Evolutionary conservation across 2,113 vertebrate species (phyloP).

Genomic region (Jacana jacana): DNA sequence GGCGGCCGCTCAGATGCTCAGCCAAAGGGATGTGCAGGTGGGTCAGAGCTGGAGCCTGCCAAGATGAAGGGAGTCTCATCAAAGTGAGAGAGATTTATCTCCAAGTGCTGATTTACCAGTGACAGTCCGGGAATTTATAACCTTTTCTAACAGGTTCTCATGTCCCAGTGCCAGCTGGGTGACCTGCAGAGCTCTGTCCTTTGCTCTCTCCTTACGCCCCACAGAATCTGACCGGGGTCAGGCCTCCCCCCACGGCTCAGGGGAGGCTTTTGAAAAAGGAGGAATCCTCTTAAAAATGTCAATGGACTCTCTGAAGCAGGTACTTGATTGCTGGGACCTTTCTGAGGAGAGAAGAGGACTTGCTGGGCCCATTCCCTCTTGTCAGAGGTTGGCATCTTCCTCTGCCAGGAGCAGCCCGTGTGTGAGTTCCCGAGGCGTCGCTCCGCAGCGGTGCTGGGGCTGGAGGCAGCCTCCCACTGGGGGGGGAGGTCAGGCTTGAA

Average conservation of each 20-base stretch:
- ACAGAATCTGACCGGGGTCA: not conserved
- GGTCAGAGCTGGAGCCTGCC: not conserved
- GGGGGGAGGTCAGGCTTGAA: not conserved
- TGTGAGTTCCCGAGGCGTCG: rapidly evolving
- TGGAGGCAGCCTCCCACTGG: too few relatives aligned
- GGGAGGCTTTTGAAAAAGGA: not conserved
- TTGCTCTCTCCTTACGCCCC: not conserved
- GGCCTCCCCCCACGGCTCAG: not conserved
- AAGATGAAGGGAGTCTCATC: not conserved
- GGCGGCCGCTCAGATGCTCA: not conserved
- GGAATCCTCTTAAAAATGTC: not conserved
- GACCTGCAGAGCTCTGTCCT: not conserved
- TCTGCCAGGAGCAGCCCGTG: not conserved
- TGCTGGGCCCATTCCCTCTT: not conserved
- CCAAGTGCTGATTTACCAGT: conserved; percentile 13
- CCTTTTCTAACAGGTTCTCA: not conserved
- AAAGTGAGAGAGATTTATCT: not conserved
- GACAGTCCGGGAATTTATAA: not conserved
- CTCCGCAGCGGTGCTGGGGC: not conserved
- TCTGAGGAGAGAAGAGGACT: not conserved
- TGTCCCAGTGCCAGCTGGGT: not conserved
- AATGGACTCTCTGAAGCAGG: rapidly evolving
- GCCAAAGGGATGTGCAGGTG: not conserved
- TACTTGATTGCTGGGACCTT: not conserved
- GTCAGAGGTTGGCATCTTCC: not conserved